Base-by-base conservation (phyloP, 2,113 vertebrate species). In the Stomatorhinus ivindoensis region DNA sequence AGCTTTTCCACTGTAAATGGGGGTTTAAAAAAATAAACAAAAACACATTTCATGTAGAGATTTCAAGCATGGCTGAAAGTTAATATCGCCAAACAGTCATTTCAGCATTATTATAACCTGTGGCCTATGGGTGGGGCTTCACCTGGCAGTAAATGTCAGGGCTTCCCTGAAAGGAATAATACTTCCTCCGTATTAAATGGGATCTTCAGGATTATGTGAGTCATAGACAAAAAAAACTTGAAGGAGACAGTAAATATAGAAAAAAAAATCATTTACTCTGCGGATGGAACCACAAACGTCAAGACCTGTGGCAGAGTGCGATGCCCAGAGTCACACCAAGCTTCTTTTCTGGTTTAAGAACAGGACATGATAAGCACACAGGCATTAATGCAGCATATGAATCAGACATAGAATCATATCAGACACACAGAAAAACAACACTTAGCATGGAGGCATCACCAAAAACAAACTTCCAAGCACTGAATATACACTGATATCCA, bases 11-110 rank as follows among this genome's bases (percentile, higher is more conserved):
- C 6, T 76, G 31, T 17, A 39, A 19, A 39, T 4, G 4, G 31
- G 17, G 73, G 73, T 39, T 42, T 80, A 48, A 27, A 85, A 85
- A 85, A 48, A 47, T 48, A 31, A 86, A 86, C 80, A 89, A 83
- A 89, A 87, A 90, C 86, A 85, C 90, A 87, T 90, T 88, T 87
- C 65, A 89, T 92, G 89, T 91, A 89, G 87, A 91, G 89, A 93
- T 92, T 93, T 93, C 83, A 91, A 69, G 89, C 91, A 91, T 86
- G 89, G 91, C 89, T 93, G 91, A 89, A 91, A 93, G 90, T 89
- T 91, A 53, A 89, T 87, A 93, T 92, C 91, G 91, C 87, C 91
- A 92, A 93, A 90, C 91, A 89, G 88, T 87, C 85, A 87, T 90
- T 89, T 90, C 89, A 86, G 88, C 69, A 90, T 92, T 91, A 93